These are phyloP conservation scores for Lepus timidus DNA, from an alignment of 2,113 vertebrate species.

Conservation along the genomic window DNA sequence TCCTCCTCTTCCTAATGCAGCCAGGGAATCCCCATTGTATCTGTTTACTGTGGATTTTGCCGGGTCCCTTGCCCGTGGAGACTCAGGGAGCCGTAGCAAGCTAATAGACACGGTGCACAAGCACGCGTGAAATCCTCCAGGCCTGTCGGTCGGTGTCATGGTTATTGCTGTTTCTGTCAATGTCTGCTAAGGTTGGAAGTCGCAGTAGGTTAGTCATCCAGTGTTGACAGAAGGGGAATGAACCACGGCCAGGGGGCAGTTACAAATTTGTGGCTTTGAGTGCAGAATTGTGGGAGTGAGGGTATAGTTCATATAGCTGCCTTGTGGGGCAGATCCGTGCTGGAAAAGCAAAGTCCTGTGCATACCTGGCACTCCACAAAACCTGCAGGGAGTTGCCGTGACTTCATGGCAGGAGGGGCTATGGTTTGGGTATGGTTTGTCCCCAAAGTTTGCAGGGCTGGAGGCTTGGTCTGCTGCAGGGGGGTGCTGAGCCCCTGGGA, in stretches of 20 bases:
- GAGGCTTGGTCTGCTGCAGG: neutral
- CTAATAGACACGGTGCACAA: neutral
- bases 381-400: neutral
- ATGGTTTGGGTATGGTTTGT: too few relatives aligned
- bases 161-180: neutral
- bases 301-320: neutral
- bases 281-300: neutral
- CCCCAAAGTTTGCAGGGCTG: neutral
- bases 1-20: neutral
- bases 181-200: neutral
- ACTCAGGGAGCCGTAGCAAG: neutral
- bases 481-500: neutral
- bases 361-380: neutral
- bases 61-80: neutral
- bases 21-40: neutral
- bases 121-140: neutral
- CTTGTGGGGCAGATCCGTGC: neutral
- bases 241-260: neutral
- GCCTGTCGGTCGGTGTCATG: neutral
- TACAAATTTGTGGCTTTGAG: neutral
- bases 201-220: neutral
- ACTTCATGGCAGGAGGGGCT: neutral
- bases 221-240: neutral
- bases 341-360: neutral
- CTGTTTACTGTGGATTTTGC: neutral